Conservation (phyloP, 2,888 invertebrate genomes). For the Cosmopolites sordidus region DNA sequence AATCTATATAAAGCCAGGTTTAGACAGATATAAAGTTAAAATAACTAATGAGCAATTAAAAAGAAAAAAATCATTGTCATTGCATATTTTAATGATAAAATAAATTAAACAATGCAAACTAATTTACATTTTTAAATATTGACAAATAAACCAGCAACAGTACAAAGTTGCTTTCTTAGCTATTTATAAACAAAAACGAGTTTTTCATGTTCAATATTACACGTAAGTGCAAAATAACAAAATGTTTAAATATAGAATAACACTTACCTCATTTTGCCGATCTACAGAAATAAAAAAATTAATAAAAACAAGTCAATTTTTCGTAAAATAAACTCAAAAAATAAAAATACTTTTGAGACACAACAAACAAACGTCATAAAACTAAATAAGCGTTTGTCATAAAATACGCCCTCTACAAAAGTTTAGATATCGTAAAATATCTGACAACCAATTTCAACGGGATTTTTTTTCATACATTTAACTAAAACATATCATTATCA, state of each 20-base stretch:
- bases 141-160: too few relatives aligned
- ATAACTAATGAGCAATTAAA: too few relatives aligned
- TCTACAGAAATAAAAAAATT: conserved; percentile 5
- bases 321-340: conserved; percentile 18
- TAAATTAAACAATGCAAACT: too few relatives aligned
- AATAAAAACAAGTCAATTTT: conserved; percentile 8
- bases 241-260: background rate
- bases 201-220: background rate
- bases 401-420: too few relatives aligned
- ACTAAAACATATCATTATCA: too few relatives aligned
- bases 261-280: conserved; percentile 19
- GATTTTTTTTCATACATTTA: too few relatives aligned
- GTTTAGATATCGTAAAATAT: too few relatives aligned
- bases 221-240: background rate
- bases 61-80: too few relatives aligned
- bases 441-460: too few relatives aligned
- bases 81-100: too few relatives aligned
- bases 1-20: background rate
- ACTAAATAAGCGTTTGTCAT: conserved; percentile 18
- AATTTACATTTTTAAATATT: too few relatives aligned
- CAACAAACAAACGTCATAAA: conserved; percentile 22
- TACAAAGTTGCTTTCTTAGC: background rate
- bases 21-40: too few relatives aligned
- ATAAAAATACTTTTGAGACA: conserved; percentile 14
- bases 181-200: conserved; percentile 2